Percentiles rank a stretch among this genome's conserved stretches.
These are phyloP conservation scores for Cosmopolites sordidus DNA, from an alignment of 2,888 invertebrate species.

Conservation along the genomic window DNA sequence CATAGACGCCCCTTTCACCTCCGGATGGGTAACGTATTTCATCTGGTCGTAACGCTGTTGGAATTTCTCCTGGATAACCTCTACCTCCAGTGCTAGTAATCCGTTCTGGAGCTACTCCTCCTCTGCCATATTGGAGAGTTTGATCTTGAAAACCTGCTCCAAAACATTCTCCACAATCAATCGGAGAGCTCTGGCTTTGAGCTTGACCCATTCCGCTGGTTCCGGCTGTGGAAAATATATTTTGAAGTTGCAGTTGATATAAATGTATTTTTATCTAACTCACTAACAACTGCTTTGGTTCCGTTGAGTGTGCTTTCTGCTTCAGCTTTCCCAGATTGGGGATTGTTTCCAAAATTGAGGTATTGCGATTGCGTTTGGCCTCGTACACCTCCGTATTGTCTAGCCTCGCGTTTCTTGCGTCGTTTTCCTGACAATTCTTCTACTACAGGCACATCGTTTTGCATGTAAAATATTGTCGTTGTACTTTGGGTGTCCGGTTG, in stretches of 20 bases:
- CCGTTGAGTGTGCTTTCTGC: conserved; percentile 72
- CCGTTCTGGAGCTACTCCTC: conserved; percentile 19
- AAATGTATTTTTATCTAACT: conserved; percentile 45
- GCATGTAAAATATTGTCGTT: conserved; percentile 24
- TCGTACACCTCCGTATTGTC: conserved; percentile 51
- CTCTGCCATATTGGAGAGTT: conserved; percentile 29
- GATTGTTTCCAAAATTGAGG: conserved; percentile 61
- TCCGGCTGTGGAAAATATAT: conserved; percentile 57
- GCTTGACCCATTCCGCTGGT: conserved; percentile 84
- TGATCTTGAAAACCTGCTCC: conserved; percentile 35
- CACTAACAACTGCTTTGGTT: conserved; percentile 68
- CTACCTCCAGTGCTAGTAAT: conserved; percentile 11
- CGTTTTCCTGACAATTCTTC: conserved; percentile 36
- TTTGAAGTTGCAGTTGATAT: no score
- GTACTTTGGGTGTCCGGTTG: conserved; percentile 15
- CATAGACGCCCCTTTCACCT: neutral
- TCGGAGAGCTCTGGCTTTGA: conserved; percentile 75
- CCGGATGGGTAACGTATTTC: neutral
- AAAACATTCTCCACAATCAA: conserved; percentile 65
- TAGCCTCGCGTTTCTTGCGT: conserved; percentile 34
- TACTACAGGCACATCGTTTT: conserved; percentile 38
- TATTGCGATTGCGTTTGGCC: conserved; percentile 86
- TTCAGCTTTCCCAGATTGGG: conserved; percentile 69
- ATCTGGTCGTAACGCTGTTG: conserved; percentile 20
- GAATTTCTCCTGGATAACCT: neutral